Base-by-base conservation (phyloP, 2,797 vertebrate species). In the Spheniscus humboldti region DNA sequence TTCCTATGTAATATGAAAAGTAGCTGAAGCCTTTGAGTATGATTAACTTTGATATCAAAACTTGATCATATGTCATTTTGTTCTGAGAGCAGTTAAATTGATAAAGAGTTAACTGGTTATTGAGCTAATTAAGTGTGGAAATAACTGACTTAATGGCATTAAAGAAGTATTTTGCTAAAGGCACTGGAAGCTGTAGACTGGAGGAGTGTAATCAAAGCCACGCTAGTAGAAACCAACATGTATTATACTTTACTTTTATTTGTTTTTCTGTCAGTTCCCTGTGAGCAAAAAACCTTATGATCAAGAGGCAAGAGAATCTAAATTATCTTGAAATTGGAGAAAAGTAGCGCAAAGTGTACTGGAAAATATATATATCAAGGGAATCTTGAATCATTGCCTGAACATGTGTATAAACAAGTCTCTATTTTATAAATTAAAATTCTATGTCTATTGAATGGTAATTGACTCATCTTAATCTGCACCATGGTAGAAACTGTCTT, bases 401-500 rank as follows among this genome's bases (percentile, higher is more conserved):
- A 81, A 76, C 43, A 90, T 79, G 71, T 69, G 28, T 81, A 30
- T 89, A 71, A 91, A 56, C 35, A 87, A 69, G 9, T 73, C 27
- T 73, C 41, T 79, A 9, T 67, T 77, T 79, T 63, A n/a, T 62
- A 66, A 90, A 83, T 59, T 63, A 53, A 88, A 89, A 89, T 71
- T 60, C 43, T 24, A 0, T 48, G 35, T 78, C 47, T 94, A 0
- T 66, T 43, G 43, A 77, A 48, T 0, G 0, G 11, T 43, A 76
- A 60, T 85, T 74, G 77, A 89, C 48, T 82, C 37, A 28, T 83
- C 53, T 67, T 72, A n/a, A 60, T 82, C 41, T 79, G 24, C 59
- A 35, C 47, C 2, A 4, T 17, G 7, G 33, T 56, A 66, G 80
- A 88, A 62, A 31, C 20, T 68, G 13, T 62, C 41, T 78, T 87